Percentiles rank a stretch among this genome's conserved stretches.
These are phyloP conservation scores for Vulpes vulpes DNA, from an alignment of 2,113 vertebrate genomes.

Conservation along the genomic window DNA sequence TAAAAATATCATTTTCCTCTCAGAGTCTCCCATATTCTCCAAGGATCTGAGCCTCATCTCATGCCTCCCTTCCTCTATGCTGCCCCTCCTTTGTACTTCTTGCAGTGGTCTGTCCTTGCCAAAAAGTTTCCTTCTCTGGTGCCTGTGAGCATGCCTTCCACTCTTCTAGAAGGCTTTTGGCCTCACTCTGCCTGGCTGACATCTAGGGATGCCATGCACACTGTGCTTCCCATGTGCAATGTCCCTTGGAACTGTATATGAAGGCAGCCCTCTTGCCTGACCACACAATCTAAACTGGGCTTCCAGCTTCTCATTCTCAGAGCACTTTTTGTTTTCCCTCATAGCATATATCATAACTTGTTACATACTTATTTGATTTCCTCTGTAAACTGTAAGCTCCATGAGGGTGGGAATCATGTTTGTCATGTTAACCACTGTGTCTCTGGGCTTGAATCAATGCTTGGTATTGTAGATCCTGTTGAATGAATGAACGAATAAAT, in stretches of 20 bases:
- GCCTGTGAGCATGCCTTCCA: not conserved
- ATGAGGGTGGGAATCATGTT: not conserved
- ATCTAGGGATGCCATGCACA: too few relatives aligned
- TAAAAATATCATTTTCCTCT: not conserved
- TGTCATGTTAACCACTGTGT: not conserved
- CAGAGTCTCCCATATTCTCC: not conserved
- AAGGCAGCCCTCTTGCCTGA: not conserved
- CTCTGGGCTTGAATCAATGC: not conserved
- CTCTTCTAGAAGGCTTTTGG: not conserved
- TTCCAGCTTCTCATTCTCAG: not conserved
- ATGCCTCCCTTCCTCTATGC: not conserved
- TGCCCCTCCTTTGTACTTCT: not conserved
- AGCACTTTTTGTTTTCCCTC: not conserved
- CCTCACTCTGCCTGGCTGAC: not conserved
- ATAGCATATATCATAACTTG: not conserved
- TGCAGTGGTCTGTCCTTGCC: not conserved
- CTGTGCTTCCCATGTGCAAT: not conserved
- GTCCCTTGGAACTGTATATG: not conserved
- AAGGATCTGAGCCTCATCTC: not conserved
- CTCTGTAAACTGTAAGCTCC: not conserved
- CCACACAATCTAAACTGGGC: not conserved
- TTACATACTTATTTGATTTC: not conserved
- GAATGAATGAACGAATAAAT: not conserved
- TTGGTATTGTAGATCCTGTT: not conserved
- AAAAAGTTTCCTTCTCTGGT: not conserved